phyloP scores from a whole-genome alignment of 2,797 vertebrate species.

The Sorex maritimensis region DNA sequence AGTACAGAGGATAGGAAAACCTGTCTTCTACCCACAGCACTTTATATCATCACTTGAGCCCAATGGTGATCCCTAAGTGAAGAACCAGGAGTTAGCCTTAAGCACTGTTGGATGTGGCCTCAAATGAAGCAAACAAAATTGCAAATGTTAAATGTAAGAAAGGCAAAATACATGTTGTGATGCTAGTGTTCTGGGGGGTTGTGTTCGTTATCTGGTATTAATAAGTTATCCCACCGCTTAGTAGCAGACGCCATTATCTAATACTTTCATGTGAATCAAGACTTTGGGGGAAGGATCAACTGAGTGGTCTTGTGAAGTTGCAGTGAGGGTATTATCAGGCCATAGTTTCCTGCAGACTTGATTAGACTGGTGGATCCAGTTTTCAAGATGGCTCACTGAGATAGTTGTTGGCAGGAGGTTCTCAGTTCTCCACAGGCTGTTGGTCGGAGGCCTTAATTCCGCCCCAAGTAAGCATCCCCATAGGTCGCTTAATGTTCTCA shows the following conservation, averaged over 20 bases:
- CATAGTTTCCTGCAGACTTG: conserved; percentile 29
- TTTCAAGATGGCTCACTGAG: conserved; percentile 44
- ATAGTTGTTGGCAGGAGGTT: conserved; percentile 18
- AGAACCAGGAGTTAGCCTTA: no score
- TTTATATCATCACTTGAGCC: background rate
- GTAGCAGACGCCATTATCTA: background rate
- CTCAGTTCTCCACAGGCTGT: conserved; percentile 38
- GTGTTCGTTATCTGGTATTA: background rate
- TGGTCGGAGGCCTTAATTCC: conserved; percentile 28
- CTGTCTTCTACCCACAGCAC: background rate
- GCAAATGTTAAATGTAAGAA: conserved; percentile 18
- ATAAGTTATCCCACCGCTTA: background rate
- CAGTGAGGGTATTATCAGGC: background rate
- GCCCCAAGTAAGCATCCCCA: background rate
- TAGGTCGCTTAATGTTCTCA: background rate
- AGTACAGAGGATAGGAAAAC: background rate
- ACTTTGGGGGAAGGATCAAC: conserved; percentile 41
- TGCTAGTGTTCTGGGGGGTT: background rate
- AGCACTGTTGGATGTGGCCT: no score
- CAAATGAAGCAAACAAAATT: background rate
- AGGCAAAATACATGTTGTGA: conserved; percentile 15
- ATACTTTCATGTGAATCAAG: conserved; percentile 7
- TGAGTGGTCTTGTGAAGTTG: conserved; percentile 47
- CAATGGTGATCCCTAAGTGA: background rate
- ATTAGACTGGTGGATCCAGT: conserved; percentile 37